Evolutionary conservation across 2,113 vertebrate genomes (phyloP).

Genomic region (Cyrtonyx montezumae): DNA sequence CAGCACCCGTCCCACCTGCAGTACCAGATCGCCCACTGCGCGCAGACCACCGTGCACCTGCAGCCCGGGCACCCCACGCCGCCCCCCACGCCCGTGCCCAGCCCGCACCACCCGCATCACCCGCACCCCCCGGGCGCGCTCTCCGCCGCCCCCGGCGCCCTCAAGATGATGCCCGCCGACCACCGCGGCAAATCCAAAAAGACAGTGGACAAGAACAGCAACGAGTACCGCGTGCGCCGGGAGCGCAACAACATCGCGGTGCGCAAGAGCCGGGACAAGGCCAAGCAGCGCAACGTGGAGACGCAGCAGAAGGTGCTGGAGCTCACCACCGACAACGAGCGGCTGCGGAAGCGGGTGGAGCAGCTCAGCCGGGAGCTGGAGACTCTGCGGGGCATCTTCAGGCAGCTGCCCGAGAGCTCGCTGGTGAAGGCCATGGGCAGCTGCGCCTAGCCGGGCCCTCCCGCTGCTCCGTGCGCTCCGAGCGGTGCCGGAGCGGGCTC

Average conservation of each 20-base stretch:
- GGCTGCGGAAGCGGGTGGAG: slow-evolving; percentile 94
- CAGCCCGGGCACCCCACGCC: slow-evolving; percentile 96
- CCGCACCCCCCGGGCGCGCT: slow-evolving; percentile 48
- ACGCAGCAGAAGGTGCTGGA: slow-evolving; percentile 97
- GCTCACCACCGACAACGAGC: slow-evolving; percentile 92
- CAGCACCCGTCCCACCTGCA: slow-evolving; percentile 90
- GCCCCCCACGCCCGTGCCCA: slow-evolving; percentile 95
- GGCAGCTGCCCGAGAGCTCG: slow-evolving; percentile 94
- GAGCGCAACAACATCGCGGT: slow-evolving; percentile 99
- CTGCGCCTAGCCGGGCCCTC: slow-evolving; percentile 79
- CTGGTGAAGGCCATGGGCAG: slow-evolving; percentile 93
- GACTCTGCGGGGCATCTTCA: slow-evolving; percentile 95
- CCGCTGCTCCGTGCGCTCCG: background rate
- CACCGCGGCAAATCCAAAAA: slow-evolving; percentile 89
- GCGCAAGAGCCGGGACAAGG: slow-evolving; percentile 97
- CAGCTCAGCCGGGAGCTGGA: slow-evolving; percentile 95
- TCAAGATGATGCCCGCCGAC: slow-evolving; percentile 53
- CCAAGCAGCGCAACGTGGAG: slow-evolving; percentile 96
- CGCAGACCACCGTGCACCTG: slow-evolving; percentile 96
- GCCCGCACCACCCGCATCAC: slow-evolving; percentile 85
- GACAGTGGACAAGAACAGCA: slow-evolving; percentile 92
- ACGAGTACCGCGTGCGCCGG: slow-evolving; percentile 92
- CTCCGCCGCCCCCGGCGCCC: slow-evolving; percentile 30
- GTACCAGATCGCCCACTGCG: slow-evolving; percentile 96
- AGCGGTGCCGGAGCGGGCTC: background rate